Base-by-base conservation (phyloP, 2,797 vertebrate genomes). In the Microchirus variegatus region DNA sequence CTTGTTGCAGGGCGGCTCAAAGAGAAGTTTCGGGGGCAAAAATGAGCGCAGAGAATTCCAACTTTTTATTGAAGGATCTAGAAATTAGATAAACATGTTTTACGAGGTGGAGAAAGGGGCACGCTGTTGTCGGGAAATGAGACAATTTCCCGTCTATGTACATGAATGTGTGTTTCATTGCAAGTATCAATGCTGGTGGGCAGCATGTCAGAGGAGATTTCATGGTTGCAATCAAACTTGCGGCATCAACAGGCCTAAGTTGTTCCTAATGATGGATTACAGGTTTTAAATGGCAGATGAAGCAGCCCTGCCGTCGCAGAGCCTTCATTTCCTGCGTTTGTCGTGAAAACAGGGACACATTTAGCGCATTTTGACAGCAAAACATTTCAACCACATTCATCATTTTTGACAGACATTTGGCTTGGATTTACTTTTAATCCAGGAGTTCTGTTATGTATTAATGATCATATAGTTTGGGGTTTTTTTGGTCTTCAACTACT, bases 1-100 rank as follows among this genome's bases (percentile, higher is more conserved):
- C 55, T 80, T 76, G 75, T 68, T 85, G 45, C 13, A 47, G 67
- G 59, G 5, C 0, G 35, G 70, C 79, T 87, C 70, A 81, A 84
- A 82, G 74, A 54, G 49, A 57, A 35, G 53, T 73, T 74, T 18
- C 50, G 55, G 46, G 46, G 61, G 56, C 55, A 77, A 66, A 78
- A 89, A 79, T 68, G 74, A 70, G 74, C 16, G 5, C 53, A 78
- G 67, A 62, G 58, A 59, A 50, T 79, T 80, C 59, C 71, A 42
- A 75, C 77, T 59, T 76, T 86, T 85, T 70, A 83, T 66, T 69
- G 59, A 77, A 63, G 63, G 73, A 77, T 73, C 26, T 75, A 53
- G 67, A 71, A 73, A 80, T 82, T 77, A 84, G 78, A 86, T 85
- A 78, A 88, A 87, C 77, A 83, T 84, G 61, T 83, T 89, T 87